A percentile compares a stretch with the other conserved stretches of the same genome.
Evolutionary conservation across 2,113 vertebrate species (phyloP).

Genomic region (Myotis brandtii): DNA sequence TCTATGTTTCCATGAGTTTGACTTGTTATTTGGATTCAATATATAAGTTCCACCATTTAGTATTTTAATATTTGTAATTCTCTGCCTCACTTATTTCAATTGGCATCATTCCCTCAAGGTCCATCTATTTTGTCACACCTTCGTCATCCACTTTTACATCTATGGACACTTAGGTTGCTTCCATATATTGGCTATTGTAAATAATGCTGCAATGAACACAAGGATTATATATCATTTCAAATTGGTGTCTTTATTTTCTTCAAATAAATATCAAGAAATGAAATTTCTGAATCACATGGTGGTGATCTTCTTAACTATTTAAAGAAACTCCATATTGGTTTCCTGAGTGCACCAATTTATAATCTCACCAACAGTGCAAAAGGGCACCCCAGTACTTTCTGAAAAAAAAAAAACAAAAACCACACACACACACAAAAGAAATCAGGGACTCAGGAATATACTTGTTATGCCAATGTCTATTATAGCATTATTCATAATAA

Average conservation of each 20-base stretch:
- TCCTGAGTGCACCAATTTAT: not conserved
- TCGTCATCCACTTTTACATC: not conserved
- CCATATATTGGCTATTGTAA: not conserved
- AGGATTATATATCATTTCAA: not conserved
- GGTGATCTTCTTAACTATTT: not conserved
- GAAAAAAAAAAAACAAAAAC: not conserved
- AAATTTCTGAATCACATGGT: not conserved
- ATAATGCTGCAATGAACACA: not conserved
- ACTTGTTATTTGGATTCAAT: not conserved
- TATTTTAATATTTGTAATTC: not conserved
- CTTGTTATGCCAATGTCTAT: not conserved
- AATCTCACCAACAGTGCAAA: not conserved
- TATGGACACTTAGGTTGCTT: not conserved
- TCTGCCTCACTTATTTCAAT: not conserved
- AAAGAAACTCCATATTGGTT: not conserved
- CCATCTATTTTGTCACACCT: not conserved
- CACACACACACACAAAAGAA: too few species aligned
- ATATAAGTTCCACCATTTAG: not conserved
- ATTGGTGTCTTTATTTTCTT: not conserved
- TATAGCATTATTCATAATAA: not conserved
- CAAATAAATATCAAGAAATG: not conserved
- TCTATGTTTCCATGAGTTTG: not conserved
- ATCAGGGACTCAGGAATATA: not conserved
- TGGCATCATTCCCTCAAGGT: not conserved
- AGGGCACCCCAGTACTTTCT: not conserved